Evolutionary conservation across 2,797 vertebrate genomes (phyloP), one percentile per base, ranked within the genome.

Genomic region (Emydoidea blandingii): DNA sequence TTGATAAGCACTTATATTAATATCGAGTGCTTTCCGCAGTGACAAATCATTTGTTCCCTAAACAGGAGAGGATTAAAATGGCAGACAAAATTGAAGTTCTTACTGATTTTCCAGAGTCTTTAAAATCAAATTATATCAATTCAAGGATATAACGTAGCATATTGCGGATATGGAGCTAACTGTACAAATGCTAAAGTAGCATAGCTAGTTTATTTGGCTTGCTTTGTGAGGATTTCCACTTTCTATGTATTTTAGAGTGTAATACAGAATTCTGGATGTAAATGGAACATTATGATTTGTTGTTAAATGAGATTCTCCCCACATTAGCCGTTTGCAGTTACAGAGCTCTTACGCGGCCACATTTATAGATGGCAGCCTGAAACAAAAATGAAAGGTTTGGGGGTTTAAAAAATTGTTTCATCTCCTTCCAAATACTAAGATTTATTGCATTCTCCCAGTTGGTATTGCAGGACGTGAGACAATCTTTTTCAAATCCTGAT

Each of bases 11-110:
- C 23, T 91, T 95, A 89, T 5, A 8, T 6, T 9, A 86, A 81
- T 29, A 92, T 68, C 14, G 52, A 11, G 92, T 92, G 89, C 59
- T 93, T 91, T 91, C 68, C 79, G 49, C 44, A 85, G 49, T 76
- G 85, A 41, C 88, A 90, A 31, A 81, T 91, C 4, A 53, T 90
- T 83, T 84, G 31, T 62, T 93, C 2, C 62, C 11, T 25, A 88
- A 29, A 57, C 44, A 79, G 92, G 18, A 52, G 10, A 37, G 79
- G 31, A 79, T 12, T 72, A 80, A 93, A 86, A 93, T 62, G 47
- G 25, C 2, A 59, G 53, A 86, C 53, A 57, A 62, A 8, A 5
- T 27, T 74, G 44, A 92, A 91, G 16, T 1, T 4, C 62, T 96
- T 88, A 21, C 59, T 92, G 56, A 76, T 8, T 96, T 86, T n/a